Base-by-base conservation (phyloP, 2,888 invertebrate genomes). In the Ochropleura plecta region DNA sequence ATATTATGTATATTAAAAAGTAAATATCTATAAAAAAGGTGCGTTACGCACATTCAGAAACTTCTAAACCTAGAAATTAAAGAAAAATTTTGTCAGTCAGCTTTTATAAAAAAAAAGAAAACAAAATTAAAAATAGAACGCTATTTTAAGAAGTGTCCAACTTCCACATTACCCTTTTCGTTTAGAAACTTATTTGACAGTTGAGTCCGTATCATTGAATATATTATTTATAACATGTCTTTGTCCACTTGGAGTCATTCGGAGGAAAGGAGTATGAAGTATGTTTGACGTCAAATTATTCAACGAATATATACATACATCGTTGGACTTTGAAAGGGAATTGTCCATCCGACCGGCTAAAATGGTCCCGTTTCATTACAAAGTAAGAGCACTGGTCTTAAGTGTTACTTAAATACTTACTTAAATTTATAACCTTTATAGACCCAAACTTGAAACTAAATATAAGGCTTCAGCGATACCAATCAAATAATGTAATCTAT, bases 401-500 rank as follows among this genome's bases (percentile, higher is more conserved):
- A 48, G 18, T 18, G 8, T 46, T 8, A 18, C 62, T 14, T n/a
- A n/a, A n/a, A 46, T 67, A 4, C 44, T 20, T 14, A 30, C n/a
- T n/a, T 30, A 30, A 30, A 30, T 30, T 30, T 30, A 30, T 30
- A 30, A 30, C 30, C 30, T 30, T 30, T 30, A 30, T 1, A 30
- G 20, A 53, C 6, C 12, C 12, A 6, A 40, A 7, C 10, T 44
- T 57, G 18, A 12, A 60, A 49, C 30, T 30, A 6, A 20, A 51
- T 40, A 16, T 9, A 40, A 14, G 16, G 6, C 40, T 51, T 20
- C 51, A 46, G 40, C 9, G n/a, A 3, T 60, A 51, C 20, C 14
- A 62, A 62, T 73, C 9, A 40, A 70, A 59, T n/a, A 51, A 5
- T 0, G 44, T 42, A 62, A 75, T 53, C 75, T 18, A 53, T 62